Base-by-base conservation (phyloP, 2,888 invertebrate genomes). In the Ormyrus pomaceus region DNA sequence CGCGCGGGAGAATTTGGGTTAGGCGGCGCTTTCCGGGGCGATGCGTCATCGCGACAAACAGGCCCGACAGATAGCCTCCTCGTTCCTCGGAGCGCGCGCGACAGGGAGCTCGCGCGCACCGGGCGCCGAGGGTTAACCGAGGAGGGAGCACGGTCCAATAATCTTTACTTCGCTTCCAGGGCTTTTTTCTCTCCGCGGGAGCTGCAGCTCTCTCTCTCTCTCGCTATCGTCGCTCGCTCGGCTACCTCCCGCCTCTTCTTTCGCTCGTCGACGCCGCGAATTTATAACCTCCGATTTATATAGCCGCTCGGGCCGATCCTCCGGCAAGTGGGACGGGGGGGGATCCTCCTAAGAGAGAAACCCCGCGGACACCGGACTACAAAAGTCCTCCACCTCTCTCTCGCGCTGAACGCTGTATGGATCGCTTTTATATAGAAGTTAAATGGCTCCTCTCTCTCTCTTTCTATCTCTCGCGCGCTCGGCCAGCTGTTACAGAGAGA, bases 131-230 rank as follows among this genome's bases (percentile, higher is more conserved):
- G 34, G 34, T 4, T 4, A 34, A 34, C 34, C 34, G 34, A 8
- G 34, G 59, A 19, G 10, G 68, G 55, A 56, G 53, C 58, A 82
- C 82, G 83, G 83, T 84, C 83, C 83, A 84, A 83, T 83, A 83
- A 83, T 83, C 83, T 83, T 82, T 80, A 79, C 82, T 83, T 83
- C 71, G 80, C 82, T 83, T 82, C 80, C 79, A 77, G 77, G 34
- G 81, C 46, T 46, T 8, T 58, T 62, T 72, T 61, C 50, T 4
- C 48, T 71, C 65, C 34, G 34, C 34, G 34, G 34, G 34, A 34
- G 34, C 34, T 34, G 34, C 34, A 4, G 34, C 2, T 71, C 50
- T 50, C 56, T 69, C 50, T 50, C 56, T 69, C 61, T 48, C 62
- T 48, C 74, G 55, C 58, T 46, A 34, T 70, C 34, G 0, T 65